Base-by-base conservation (phyloP, 2,113 vertebrate species). In the Epinephelus fuscoguttatus region DNA sequence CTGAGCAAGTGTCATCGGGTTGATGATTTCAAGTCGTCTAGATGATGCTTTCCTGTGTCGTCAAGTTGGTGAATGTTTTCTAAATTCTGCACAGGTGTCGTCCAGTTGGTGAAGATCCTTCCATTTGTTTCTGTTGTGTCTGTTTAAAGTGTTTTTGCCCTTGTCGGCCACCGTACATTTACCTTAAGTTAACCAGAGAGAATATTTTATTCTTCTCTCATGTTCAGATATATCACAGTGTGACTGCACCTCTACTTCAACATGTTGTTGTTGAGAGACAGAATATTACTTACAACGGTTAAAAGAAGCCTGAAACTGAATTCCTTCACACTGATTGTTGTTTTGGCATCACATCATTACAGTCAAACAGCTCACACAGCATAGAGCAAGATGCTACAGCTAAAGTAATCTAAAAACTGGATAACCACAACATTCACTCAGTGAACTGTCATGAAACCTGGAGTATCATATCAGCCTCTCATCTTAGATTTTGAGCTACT, bases 381-480 rank as follows among this genome's bases (percentile, higher is more conserved):
- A 23, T 19, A 23, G 33, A 78, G 75, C 23, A 47, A 82, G 25
- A 68, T 55, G 30, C 62, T 53, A 25, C 30, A 63, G 33, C 64
- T 70, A 57, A 72, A 75, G 50, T 50, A 42, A 55, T 55, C 23
- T 25, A 72, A 67, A 68, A 66, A 49, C 6, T 64, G 49, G 70
- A 74, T 49, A 79, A 67, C 59, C 47, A 66, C 55, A 71, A 56
- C 40, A n/a, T 80, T 60, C 11, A 53, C 63, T 78, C 57, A 21
- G 27, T 64, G 62, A 55, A 37, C 78, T 66, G 21, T 12, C 17
- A n/a, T 30, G 37, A 63, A 69, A 17, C 50, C 23, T 23, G 37
- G 40, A 71, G 19, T 19, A 25, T 63, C 42, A 21, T 56, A 55
- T 59, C 14, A 23, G 37, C 25, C 47, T 70, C 27, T 70, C 50